Evolutionary conservation across 2,888 invertebrate genomes (phyloP).

Genomic region (Gasteruption jaculator): DNA sequence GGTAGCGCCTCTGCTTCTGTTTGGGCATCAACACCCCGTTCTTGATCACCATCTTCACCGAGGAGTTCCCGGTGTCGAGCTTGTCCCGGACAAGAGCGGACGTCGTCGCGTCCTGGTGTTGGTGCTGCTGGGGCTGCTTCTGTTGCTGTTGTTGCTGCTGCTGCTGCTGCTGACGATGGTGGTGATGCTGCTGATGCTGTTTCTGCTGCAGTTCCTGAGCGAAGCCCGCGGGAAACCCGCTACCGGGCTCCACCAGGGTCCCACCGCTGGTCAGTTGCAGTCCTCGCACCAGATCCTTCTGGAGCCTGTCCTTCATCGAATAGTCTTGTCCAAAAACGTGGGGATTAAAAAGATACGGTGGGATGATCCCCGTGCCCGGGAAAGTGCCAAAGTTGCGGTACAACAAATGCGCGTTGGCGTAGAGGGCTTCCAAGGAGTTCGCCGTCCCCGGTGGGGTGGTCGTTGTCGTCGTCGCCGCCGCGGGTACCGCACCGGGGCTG

Average conservation of each 20-base stretch:
- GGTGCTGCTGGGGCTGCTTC: constrained; percentile 29
- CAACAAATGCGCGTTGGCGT: constrained; percentile 43
- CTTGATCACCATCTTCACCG: constrained; percentile 85
- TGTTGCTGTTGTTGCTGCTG: constrained; percentile 27
- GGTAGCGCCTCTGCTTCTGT: constrained; percentile 83
- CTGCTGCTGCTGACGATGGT: constrained; percentile 19
- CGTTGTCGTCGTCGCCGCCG: constrained; percentile 4
- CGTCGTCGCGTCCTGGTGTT: constrained; percentile 21
- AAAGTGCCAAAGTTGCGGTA: constrained; percentile 42
- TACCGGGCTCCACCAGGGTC: constrained; percentile 54
- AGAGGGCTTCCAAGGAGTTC: constrained; percentile 39
- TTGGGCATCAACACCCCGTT: constrained; percentile 88
- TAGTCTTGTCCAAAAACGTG: constrained; percentile 65
- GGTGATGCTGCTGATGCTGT: constrained; percentile 26
- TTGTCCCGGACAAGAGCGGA: constrained; percentile 31
- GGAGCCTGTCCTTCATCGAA: constrained; percentile 62
- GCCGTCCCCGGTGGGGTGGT: constrained; percentile 22
- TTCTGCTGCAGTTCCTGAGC: constrained; percentile 24
- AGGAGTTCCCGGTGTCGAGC: constrained; percentile 34
- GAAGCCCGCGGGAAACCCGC: constrained; percentile 29
- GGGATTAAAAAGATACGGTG: constrained; percentile 63
- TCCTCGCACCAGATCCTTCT: constrained; percentile 62
- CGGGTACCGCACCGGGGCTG: no score
- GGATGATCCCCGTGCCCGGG: constrained; percentile 55
- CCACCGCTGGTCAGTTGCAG: constrained; percentile 69